Evolutionary conservation across 92 coral and sea anemone species (phyloP).

Genomic region (Galaxea fascicularis): DNA sequence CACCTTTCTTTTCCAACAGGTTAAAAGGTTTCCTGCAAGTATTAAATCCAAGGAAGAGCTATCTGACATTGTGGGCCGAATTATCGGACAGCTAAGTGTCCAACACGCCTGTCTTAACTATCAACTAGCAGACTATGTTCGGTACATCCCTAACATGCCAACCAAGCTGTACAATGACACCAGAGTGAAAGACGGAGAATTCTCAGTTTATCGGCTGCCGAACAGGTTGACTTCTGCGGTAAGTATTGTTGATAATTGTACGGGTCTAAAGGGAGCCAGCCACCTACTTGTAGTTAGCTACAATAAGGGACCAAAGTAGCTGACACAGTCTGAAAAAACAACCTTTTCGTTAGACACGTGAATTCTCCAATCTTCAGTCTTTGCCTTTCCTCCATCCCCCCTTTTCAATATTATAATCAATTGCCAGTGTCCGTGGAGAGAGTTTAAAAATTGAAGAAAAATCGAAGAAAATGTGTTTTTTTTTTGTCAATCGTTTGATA

Average conservation of each 20-base stretch:
- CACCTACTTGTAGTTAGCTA: background rate
- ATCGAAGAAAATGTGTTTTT: no score
- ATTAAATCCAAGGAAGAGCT: conserved; percentile 57
- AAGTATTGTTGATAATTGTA: conserved; percentile 27
- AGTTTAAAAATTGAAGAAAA: no score
- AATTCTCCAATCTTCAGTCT: no score
- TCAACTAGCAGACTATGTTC: conserved; percentile 75
- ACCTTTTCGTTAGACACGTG: no score
- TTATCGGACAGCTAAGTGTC: conserved; percentile 76
- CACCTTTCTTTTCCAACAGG: conserved; percentile 38
- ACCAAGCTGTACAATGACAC: conserved; percentile 84
- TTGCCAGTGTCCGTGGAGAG: no score
- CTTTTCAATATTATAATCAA: no score
- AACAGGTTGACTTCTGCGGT: conserved; percentile 77
- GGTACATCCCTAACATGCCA: conserved; percentile 85
- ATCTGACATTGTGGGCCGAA: conserved; percentile 68
- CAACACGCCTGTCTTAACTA: conserved; percentile 88
- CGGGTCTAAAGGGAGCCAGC: background rate
- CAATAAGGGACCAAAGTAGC: no score
- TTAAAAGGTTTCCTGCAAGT: conserved; percentile 74
- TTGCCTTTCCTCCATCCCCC: no score
- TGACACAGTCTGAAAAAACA: no score
- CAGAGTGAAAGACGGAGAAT: conserved; percentile 65
- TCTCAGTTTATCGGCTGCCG: conserved; percentile 70
- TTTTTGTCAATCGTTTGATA: no score